Evolutionary conservation across 2,113 vertebrate species (phyloP).

Genomic region (Nannobrachium achirus): DNA sequence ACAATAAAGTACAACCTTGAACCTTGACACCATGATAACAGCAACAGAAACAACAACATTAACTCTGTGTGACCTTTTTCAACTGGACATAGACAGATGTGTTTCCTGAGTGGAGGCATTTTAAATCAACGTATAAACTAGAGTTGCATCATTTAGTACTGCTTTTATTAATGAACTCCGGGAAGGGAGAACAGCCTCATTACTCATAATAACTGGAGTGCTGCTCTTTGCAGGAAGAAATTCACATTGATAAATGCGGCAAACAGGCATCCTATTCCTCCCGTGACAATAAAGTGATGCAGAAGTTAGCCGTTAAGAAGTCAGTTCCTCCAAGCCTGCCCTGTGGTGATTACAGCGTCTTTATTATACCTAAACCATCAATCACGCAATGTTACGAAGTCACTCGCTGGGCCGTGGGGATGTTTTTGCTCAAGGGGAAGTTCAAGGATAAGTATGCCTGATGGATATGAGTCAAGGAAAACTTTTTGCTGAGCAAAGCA

Average conservation of each 20-base stretch:
- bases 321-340: constrained; percentile 4
- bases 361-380: background rate
- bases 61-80: constrained; percentile 31
- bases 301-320: constrained; percentile 29
- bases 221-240: constrained; percentile 24
- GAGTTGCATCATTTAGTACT: constrained; percentile 33
- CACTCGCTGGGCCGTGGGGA: background rate
- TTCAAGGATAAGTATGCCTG: background rate
- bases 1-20: too few species aligned
- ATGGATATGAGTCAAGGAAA: background rate
- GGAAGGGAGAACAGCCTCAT: constrained; percentile 8
- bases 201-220: constrained; percentile 37
- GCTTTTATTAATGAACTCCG: constrained; percentile 53
- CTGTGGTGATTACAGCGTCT: background rate
- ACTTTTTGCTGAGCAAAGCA: background rate
- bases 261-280: constrained; percentile 28
- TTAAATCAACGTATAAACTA: constrained; percentile 30
- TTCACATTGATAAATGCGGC: constrained; percentile 20
- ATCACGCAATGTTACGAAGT: background rate
- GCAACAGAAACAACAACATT: constrained; percentile 17
- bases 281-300: constrained; percentile 23
- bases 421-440: background rate
- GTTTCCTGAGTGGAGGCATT: constrained; percentile 8
- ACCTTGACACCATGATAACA: background rate
- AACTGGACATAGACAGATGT: constrained; percentile 26